phyloP scores from a whole-genome alignment of 2,797 vertebrate species.

The Thunnus albacares region DNA sequence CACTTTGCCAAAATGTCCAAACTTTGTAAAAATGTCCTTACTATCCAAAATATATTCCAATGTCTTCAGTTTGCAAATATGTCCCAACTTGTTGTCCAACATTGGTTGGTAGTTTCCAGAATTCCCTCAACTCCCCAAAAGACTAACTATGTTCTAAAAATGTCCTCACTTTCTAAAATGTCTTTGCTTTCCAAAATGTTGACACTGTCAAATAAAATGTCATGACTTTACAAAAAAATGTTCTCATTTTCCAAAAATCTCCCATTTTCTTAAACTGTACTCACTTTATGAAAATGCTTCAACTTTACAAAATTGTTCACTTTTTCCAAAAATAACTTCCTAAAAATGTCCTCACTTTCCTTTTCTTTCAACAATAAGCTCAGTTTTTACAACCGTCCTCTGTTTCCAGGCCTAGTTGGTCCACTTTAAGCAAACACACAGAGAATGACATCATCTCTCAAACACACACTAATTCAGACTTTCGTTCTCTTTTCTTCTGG shows the following conservation, averaged over 20 bases:
- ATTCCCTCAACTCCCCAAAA: neutral
- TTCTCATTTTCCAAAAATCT: too few relatives aligned
- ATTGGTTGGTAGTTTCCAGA: neutral
- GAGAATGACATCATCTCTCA: neutral
- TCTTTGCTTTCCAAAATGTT: neutral
- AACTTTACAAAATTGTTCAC: neutral
- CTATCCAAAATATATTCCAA: neutral
- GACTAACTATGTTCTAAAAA: neutral
- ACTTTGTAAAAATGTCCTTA: neutral
- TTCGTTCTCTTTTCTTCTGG: neutral
- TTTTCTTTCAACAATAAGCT: too few relatives aligned
- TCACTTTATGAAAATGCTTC: neutral
- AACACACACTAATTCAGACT: neutral
- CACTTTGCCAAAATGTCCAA: too few relatives aligned
- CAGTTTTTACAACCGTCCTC: too few relatives aligned
- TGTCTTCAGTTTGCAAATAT: neutral
- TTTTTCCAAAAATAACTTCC: neutral
- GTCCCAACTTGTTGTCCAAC: neutral
- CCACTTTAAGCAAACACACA: neutral
- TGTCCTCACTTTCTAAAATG: too few relatives aligned
- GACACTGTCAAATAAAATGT: too few relatives aligned
- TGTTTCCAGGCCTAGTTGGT: too few relatives aligned
- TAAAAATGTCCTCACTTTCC: too few relatives aligned
- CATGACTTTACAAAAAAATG: too few relatives aligned
- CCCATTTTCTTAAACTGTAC: neutral